Percentiles rank a stretch among this genome's conserved stretches.
These are phyloP conservation scores for Hylaeus anthracinus DNA, from an alignment of 1,140 invertebrate genomes.

Conservation along the genomic window DNA sequence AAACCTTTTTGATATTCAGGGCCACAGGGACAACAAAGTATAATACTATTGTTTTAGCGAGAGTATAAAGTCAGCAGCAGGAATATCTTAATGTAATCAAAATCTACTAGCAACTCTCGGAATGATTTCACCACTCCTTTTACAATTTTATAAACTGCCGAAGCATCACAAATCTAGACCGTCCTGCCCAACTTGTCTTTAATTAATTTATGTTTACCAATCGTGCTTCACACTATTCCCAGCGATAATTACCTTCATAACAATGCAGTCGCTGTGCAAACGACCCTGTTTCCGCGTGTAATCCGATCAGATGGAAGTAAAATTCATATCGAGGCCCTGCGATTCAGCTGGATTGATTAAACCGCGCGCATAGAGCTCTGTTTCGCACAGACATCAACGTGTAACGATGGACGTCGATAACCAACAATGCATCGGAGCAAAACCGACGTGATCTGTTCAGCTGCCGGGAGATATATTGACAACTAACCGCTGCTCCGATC, in stretches of 20 bases:
- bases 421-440: slow-evolving; percentile 8
- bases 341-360: slow-evolving; percentile 15
- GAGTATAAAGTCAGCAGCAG: too few species aligned
- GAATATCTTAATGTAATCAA: too few species aligned
- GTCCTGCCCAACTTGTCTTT: too few species aligned
- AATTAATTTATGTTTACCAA: not conserved
- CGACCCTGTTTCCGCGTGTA: not conserved
- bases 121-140: too few species aligned
- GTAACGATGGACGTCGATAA: not conserved
- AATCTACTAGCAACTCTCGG: too few species aligned
- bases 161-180: not conserved
- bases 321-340: not conserved
- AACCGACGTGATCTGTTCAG: not conserved
- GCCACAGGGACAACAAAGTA: too few species aligned
- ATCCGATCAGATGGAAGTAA: not conserved
- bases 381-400: not conserved
- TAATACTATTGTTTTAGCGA: too few species aligned
- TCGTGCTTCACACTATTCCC: not conserved
- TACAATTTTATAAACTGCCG: too few species aligned
- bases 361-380: not conserved
- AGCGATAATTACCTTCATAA: not conserved
- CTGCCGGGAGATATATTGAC: not conserved
- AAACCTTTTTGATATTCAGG: too few species aligned
- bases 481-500: not conserved
- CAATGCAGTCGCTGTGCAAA: too few species aligned